Evolutionary conservation across 2,888 invertebrate species (phyloP), one percentile per base, ranked within the genome.

Genomic region (Limnephilus rhombicus): DNA sequence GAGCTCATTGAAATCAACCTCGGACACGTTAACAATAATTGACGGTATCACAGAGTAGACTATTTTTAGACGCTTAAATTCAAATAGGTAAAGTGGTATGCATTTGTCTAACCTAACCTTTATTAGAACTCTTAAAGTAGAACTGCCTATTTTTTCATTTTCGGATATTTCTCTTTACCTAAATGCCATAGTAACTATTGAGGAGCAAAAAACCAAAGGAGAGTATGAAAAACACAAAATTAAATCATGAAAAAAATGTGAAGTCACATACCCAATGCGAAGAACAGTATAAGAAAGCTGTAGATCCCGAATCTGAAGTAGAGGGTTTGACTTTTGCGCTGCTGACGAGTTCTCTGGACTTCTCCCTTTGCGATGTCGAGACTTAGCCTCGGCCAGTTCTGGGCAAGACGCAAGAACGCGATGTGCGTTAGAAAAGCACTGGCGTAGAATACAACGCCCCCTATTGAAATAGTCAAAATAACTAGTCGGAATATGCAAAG

Each of bases 401-500:
- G 94, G 0, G 96, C 96, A 80, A 96, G 94, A 92, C 95, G 96
- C 94, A 97, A 95, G 80, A 97, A 97, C 1, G 97, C 94, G 1
- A 96, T 85, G 2, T 96, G 94, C 0, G 97, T 96, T 1, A 96
- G 93, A 1, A 97, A 94, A 0, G 96, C 96, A 89, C 97, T 96
- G 0, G 95, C 95, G 92, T 96, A 97, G 94, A 97, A 97, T 93
- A 97, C 95, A 2, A 96, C 94, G 91, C 95, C 95, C 7, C 95
- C 96, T 95, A 94, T 68, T 94, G 94, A 91, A 91, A 89, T 53
- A 18, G 3, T 87, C 31, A 87, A 90, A 45, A 45, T 45, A 45
- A 9, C 12, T 1, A 12, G 31, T 82, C 18, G 13, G 34, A 82
- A 82, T 13, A 31, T n/a, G n/a, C 37, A 37, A 4, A 37, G 37